phyloP scores from a whole-genome alignment of 2,797 vertebrate species.

The Todus mexicanus region DNA sequence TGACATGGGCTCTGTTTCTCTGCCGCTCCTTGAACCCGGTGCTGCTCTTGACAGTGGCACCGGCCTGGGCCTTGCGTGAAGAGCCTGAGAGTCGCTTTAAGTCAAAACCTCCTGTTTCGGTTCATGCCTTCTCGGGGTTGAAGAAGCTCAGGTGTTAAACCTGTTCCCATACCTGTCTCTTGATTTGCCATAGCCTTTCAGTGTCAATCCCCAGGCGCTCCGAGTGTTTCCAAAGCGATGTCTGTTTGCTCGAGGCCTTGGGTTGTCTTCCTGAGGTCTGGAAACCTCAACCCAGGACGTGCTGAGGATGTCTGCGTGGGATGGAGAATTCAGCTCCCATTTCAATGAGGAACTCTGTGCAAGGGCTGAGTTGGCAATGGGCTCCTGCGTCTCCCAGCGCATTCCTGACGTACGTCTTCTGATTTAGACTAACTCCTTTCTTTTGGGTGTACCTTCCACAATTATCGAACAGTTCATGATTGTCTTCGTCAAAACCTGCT shows the following conservation, averaged over 20 bases:
- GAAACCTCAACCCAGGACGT: not conserved
- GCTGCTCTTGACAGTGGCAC: not conserved
- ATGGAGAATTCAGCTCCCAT: not conserved
- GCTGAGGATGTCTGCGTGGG: accelerated
- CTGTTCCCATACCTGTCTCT: too few species aligned
- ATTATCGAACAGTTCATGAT: not conserved
- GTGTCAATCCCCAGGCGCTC: not conserved
- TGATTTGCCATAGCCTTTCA: not conserved
- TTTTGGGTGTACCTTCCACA: not conserved
- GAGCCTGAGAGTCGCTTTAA: not conserved
- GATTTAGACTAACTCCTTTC: not conserved
- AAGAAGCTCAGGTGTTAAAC: not conserved
- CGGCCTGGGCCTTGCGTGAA: not conserved
- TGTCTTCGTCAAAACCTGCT: accelerated
- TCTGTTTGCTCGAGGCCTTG: not conserved
- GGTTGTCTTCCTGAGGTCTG: not conserved
- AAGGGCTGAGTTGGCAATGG: not conserved
- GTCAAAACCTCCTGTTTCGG: too few species aligned
- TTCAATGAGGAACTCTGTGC: not conserved
- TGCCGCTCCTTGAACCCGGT: not conserved
- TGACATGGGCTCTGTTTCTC: accelerated
- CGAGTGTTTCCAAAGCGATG: accelerated
- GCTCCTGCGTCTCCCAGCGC: accelerated
- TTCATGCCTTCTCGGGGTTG: accelerated
- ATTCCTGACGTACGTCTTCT: accelerated